Evolutionary conservation across 2,888 invertebrate species (phyloP), one percentile per base, ranked within the genome.

Genomic region (Amphipyra berbera): DNA sequence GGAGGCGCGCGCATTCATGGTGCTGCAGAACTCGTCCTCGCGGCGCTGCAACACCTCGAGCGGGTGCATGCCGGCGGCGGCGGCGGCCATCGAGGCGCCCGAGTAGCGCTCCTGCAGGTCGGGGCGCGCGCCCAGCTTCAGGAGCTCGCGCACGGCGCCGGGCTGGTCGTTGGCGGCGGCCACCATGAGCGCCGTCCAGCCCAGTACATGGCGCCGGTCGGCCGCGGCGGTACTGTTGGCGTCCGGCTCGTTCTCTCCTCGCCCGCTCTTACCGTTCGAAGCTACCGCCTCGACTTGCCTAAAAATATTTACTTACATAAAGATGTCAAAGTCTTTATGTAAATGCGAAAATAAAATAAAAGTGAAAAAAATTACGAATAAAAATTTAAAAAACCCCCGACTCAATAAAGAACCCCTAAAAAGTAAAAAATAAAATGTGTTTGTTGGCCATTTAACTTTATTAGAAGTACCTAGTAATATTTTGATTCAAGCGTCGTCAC

Each of bases 101-200:
- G 96, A 95, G 89, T 97, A 98, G 62, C 97, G 96, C 90, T 98
- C 98, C 63, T 81, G 96, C 37, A 96, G 82, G 90, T 98, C 97
- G 1, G 97, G 96, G 85, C 97, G 96, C 30, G 98, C 98, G n/a
- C 98, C 98, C 56, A 96, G 95, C n/a, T 95, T 92, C 57, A 97
- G 86, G 64, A 97, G 90, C 73, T 96, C 93, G 79, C 94, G 93
- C 27, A 97, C 95, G 61, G 95, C 95, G 14, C 95, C 95, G 13
- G 92, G 80, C 83, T 96, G 96, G 68, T 96, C 96, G 92, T 97
- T 98, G 40, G 98, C 97, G 9, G 97, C 97, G 38, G 98, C 98
- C 50, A 97, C 96, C 93, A 98, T 98, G 37, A 98, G 94, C 30
- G 98, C 96, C 12, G 98, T 98, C 98, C 98, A 98, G 52, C 98